These are phyloP conservation scores for Euglossa dilemma DNA, from an alignment of 1,140 invertebrate genomes.

Conservation along the genomic window DNA sequence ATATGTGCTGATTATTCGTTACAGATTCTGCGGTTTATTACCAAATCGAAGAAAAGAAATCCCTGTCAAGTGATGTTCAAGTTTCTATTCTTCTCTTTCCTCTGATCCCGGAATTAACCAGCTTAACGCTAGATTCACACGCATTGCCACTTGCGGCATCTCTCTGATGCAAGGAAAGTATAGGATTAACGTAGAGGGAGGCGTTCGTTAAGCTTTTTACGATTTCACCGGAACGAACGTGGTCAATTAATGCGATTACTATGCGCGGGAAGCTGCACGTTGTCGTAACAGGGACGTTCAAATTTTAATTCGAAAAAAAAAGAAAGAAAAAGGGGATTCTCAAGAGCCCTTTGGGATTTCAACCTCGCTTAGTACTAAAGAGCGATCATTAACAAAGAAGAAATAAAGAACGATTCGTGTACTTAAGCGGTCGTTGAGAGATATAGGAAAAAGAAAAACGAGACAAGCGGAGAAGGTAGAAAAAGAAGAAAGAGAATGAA, in stretches of 20 bases:
- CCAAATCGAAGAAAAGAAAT: conserved; percentile 13
- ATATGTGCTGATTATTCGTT: conserved; percentile 20
- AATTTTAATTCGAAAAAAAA: conserved; percentile 34
- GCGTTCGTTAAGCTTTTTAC: conserved; percentile 9
- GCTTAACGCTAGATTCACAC: neutral
- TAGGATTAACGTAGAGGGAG: neutral
- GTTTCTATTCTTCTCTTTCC: neutral
- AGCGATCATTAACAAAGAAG: no score
- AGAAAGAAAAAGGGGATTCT: no score
- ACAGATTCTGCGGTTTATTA: conserved; percentile 41
- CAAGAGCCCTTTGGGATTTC: neutral
- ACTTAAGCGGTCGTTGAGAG: neutral
- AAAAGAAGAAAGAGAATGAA: neutral
- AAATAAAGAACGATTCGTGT: neutral
- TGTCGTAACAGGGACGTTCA: neutral
- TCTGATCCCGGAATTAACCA: neutral
- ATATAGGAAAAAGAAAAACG: neutral
- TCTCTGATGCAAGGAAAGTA: neutral
- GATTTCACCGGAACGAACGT: conserved; percentile 10
- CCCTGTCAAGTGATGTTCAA: no score
- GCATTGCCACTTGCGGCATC: neutral
- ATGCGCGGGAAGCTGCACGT: neutral
- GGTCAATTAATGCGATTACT: conserved; percentile 12
- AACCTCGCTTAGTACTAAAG: neutral
- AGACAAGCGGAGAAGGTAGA: neutral